Evolutionary conservation across 2,113 vertebrate species (phyloP).

Genomic region (Apeltes quadracus): DNA sequence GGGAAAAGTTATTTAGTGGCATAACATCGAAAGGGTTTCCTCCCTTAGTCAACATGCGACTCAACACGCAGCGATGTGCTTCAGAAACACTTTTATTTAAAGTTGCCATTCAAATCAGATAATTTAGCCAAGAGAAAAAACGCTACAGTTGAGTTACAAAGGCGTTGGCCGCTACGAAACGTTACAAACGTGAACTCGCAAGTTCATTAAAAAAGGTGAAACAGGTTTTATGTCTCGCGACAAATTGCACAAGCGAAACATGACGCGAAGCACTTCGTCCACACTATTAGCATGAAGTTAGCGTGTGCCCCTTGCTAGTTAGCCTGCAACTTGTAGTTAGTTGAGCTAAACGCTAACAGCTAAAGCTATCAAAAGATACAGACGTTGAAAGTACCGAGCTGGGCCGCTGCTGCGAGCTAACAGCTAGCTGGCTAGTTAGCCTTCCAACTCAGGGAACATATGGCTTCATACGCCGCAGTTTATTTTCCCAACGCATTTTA

Average conservation of each 20-base stretch:
- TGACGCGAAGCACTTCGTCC: not conserved
- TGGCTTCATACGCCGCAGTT: constrained; percentile 1
- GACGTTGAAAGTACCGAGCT: constrained; percentile 29
- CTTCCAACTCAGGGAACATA: constrained; percentile 39
- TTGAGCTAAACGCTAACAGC: constrained; percentile 40
- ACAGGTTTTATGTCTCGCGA: not conserved
- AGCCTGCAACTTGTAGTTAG: constrained; percentile 5
- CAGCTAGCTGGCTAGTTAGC: constrained; percentile 43
- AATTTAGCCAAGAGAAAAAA: constrained; percentile 15
- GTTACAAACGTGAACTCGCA: not conserved
- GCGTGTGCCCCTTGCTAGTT: not conserved
- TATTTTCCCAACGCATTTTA: not conserved
- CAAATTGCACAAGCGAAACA: not conserved
- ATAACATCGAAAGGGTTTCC: not conserved
- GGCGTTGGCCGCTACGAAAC: constrained; percentile 46
- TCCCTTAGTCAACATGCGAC: not conserved
- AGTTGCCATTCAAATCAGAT: not conserved
- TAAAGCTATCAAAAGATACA: constrained; percentile 36
- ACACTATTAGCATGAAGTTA: not conserved
- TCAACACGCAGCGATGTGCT: not conserved
- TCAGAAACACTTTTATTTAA: not conserved
- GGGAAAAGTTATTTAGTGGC: not conserved
- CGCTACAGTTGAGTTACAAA: not conserved
- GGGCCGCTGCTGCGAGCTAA: constrained; percentile 53
- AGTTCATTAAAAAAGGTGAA: not conserved